Base-by-base conservation (phyloP, 2,797 vertebrate genomes). In the Salarias fasciatus region DNA sequence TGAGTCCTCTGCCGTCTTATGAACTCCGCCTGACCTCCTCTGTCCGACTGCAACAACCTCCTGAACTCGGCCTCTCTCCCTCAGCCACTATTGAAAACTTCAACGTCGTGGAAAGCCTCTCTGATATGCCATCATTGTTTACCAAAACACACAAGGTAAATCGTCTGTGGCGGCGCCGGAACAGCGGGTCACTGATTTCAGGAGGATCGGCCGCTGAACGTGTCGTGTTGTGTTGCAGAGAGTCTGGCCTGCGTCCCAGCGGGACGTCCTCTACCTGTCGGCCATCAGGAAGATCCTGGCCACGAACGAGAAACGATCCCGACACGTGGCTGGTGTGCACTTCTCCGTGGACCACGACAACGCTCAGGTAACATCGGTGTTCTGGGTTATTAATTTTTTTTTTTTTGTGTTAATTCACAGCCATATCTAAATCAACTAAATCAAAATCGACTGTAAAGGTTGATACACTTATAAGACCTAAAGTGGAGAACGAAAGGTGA, bases 271-370 rank as follows among this genome's bases (percentile, higher is more conserved):
- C 29, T 99, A 97, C 82, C 91, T 99, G 82, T 99, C 97, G 40
- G 95, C 94, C 62, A 97, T 99, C 82, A 93, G 94, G 77, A 96
- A 96, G 82, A 95, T 99, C 86, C 77, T 95, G 56, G 92, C 96
- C 18, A 94, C 93, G 70, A 98, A 95, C 61, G 96, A 99, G 91
- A 99, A n/a, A 96, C 45, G 97, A 99, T 77, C 95, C 95, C 0
- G 96, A 99, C 90, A 99, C 97, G 0, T 99, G 97, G 96, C 93
- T 99, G 77, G 97, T 99, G 31, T 98, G 97, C 90, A 99, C 86
- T 98, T 98, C 84, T 99, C 97, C 57, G 97, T 99, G 44, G 98
- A 99, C 72, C 97, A 99, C 18, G 95, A 96, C 46, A 94, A 90
- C 18, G 95, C 94, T 72, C 92, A 84, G 77, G 97, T 99, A 92